A percentile compares a stretch with the other conserved stretches of the same genome.
Conservation (phyloP, 2,888 invertebrate genomes). For the Clivina fossor region DNA sequence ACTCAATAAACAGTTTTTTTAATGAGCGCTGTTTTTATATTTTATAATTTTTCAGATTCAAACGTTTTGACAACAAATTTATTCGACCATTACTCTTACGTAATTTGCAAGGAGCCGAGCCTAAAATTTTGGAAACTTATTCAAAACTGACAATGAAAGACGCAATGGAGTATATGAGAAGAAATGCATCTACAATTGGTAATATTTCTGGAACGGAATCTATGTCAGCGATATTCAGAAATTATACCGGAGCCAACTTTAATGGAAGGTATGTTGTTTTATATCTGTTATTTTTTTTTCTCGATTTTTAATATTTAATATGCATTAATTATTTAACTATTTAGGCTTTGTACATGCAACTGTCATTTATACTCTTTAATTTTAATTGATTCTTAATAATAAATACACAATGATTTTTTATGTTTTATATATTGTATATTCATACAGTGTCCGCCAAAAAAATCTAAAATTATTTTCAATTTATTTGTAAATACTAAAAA, state of each 20-base stretch:
- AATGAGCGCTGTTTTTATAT: background rate
- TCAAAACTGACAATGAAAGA: conserved; percentile 92
- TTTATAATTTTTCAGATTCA: conserved; percentile 64
- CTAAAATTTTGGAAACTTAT: conserved; percentile 92
- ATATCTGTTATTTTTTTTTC: too few species aligned
- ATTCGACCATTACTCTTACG: conserved; percentile 85
- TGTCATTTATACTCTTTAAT: too few species aligned
- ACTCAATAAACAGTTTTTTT: too few species aligned
- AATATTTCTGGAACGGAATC: conserved; percentile 87
- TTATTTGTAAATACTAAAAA: too few species aligned
- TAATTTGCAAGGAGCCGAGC: conserved; percentile 85
- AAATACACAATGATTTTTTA: too few species aligned
- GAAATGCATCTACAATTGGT: conserved; percentile 84
- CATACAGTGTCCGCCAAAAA: too few species aligned
- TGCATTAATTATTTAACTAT: too few species aligned
- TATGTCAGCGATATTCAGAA: conserved; percentile 88
- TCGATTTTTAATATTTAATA: too few species aligned
- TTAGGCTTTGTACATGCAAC: too few species aligned
- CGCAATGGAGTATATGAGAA: conserved; percentile 87
- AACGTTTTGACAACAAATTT: conserved; percentile 91
- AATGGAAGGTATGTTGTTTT: conserved; percentile 69
- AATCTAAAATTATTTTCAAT: too few species aligned
- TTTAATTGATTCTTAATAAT: too few species aligned
- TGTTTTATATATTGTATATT: too few species aligned
- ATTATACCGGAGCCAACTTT: conserved; percentile 80